phyloP scores from a whole-genome alignment of 2,888 invertebrate genomes.

The Oscheius myriophilus region DNA sequence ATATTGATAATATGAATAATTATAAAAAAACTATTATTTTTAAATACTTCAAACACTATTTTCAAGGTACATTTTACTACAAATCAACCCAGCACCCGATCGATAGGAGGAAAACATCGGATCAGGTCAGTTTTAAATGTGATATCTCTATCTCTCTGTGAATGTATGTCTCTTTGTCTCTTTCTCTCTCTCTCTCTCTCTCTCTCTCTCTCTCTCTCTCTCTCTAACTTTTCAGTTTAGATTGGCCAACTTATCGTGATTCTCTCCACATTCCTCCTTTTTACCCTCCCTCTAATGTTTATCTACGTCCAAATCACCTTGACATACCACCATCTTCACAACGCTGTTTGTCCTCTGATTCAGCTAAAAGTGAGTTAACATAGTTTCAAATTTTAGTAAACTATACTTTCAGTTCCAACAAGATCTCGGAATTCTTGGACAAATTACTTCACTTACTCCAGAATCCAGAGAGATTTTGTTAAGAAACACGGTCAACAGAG shows the following conservation, averaged over 20 bases:
- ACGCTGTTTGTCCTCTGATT: conserved; percentile 44
- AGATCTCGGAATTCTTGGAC: conserved; percentile 32
- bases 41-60: too few relatives aligned
- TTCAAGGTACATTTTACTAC: conserved; percentile 48
- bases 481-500: conserved; percentile 33
- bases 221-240: conserved; percentile 24
- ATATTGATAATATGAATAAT: neutral
- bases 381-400: neutral
- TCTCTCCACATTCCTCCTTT: conserved; percentile 40
- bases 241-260: conserved; percentile 41
- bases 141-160: too few relatives aligned
- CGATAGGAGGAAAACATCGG: conserved; percentile 44
- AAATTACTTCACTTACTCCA: conserved; percentile 10
- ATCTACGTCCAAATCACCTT: conserved; percentile 37
- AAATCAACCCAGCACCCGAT: conserved; percentile 51
- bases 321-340: conserved; percentile 47
- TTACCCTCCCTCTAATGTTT: conserved; percentile 40
- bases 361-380: conserved; percentile 36
- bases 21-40: neutral
- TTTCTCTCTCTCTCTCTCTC: neutral
- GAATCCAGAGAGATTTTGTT: conserved; percentile 28
- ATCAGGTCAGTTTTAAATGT: conserved; percentile 33
- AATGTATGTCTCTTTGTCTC: too few relatives aligned
- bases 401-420: conserved; percentile 28
- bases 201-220: neutral